Evolutionary conservation across 1,140 invertebrate genomes (phyloP).

Genomic region (Drosophila eugracilis): DNA sequence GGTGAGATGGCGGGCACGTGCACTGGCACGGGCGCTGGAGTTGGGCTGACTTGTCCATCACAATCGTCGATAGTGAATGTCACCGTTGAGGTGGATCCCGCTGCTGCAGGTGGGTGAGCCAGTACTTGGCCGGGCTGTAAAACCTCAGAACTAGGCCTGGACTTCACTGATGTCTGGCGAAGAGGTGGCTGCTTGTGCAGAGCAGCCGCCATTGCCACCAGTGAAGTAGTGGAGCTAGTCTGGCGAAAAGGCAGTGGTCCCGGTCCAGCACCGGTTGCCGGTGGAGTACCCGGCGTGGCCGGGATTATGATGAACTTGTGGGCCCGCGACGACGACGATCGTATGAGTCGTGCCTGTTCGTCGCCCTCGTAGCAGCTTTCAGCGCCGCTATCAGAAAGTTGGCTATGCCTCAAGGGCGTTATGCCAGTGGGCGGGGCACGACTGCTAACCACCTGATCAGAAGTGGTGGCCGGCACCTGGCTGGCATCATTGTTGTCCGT

Average conservation of each 20-base stretch:
- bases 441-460: conserved; percentile 47
- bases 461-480: conserved; percentile 28
- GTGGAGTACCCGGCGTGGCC: conserved; percentile 55
- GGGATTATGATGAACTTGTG: conserved; percentile 83
- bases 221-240: conserved; percentile 63
- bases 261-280: neutral
- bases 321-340: conserved; percentile 60
- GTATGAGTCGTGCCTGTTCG: conserved; percentile 72
- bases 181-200: conserved; percentile 52
- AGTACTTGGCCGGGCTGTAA: conserved; percentile 50
- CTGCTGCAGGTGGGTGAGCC: conserved; percentile 11
- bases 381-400: conserved; percentile 75
- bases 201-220: conserved; percentile 64
- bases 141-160: conserved; percentile 69
- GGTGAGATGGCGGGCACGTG: conserved; percentile 33
- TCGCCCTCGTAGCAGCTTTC: conserved; percentile 76
- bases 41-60: conserved; percentile 23
- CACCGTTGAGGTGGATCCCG: conserved; percentile 65
- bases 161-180: conserved; percentile 49
- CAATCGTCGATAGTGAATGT: conserved; percentile 80
- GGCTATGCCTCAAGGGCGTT: conserved; percentile 62
- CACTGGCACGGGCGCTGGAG: neutral
- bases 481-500: conserved; percentile 27
- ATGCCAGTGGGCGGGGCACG: conserved; percentile 37
- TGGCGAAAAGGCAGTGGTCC: conserved; percentile 66